Evolutionary conservation across 2,797 vertebrate species (phyloP), one percentile per base, ranked within the genome.

Genomic region (Gouania willdenowi): DNA sequence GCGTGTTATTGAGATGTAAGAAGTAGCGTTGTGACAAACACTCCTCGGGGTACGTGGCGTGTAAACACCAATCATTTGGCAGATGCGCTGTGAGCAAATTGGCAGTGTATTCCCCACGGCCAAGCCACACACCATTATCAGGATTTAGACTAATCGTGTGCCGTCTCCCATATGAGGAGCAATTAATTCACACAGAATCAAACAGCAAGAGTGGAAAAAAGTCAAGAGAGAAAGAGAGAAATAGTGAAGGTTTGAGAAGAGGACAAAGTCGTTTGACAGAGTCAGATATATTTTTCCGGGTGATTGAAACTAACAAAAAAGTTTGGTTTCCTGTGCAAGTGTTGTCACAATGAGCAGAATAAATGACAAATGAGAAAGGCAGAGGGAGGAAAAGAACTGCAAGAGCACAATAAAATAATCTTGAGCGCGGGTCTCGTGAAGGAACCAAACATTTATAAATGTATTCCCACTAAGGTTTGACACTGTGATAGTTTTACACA

Each of bases 11-110:
- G 84, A 89, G 83, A 89, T 81, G 85, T 88, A 83, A 82, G 80
- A 86, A 85, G 80, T 79, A 69, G 68, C 77, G 44, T 76, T 68
- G 84, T 83, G 84, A 89, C 85, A 86, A 88, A 86, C 75, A 57
- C 76, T 82, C 84, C 88, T 85, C 73, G 19, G 74, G 85, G 87
- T 84, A 86, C 67, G 79, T 71, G 71, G 76, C 79, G 47, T 88
- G 88, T 90, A 89, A 90, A 90, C 88, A 90, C 85, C 84, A 87
- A 87, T 89, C 87, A 88, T 90, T 90, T 90, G 87, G 83, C 89
- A 90, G 89, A 89, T 87, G 87, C 79, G 71, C 75, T 46, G 52
- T 43, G 77, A 84, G 83, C 77, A 89, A 88, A 89, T 87, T 88
- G 87, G 82, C 86, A 87, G 73, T 49, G 73, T 78, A 84, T 88